These are phyloP conservation scores for Dasyornis broadbenti DNA, from an alignment of 2,113 vertebrate species.

Conservation along the genomic window DNA sequence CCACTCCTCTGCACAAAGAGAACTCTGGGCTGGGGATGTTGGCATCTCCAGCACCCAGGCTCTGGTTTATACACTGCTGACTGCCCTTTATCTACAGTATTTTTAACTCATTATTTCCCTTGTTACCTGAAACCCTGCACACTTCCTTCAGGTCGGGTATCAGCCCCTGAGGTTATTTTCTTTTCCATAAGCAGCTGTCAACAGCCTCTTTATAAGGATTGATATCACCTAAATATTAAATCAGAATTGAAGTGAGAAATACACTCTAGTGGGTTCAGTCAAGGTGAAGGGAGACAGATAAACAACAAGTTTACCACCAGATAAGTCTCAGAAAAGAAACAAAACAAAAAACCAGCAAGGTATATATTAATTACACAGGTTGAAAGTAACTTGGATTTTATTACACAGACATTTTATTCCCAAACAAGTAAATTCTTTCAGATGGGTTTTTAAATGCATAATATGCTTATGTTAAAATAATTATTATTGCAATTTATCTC, in stretches of 20 bases:
- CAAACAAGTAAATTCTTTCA: neutral
- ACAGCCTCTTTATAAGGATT: neutral
- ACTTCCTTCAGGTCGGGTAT: neutral
- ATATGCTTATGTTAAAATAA: neutral
- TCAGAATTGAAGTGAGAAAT: neutral
- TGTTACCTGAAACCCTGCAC: neutral
- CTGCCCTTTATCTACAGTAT: neutral
- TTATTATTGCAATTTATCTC: neutral
- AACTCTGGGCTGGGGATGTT: fast-evolving
- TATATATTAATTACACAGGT: neutral
- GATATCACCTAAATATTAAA: neutral
- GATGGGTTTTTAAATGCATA: neutral
- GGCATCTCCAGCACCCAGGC: neutral
- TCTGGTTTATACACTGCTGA: neutral
- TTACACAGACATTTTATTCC: neutral
- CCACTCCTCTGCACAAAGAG: neutral
- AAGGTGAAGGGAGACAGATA: neutral
- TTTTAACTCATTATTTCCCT: neutral
- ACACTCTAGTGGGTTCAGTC: neutral
- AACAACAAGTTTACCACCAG: neutral
- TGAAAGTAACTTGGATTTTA: neutral
- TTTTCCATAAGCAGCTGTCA: neutral
- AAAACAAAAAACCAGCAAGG: neutral
- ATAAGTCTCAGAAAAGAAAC: neutral
- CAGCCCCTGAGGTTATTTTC: neutral